These are phyloP conservation scores for Australoheros facetus DNA, from an alignment of 2,797 vertebrate species.

Conservation along the genomic window DNA sequence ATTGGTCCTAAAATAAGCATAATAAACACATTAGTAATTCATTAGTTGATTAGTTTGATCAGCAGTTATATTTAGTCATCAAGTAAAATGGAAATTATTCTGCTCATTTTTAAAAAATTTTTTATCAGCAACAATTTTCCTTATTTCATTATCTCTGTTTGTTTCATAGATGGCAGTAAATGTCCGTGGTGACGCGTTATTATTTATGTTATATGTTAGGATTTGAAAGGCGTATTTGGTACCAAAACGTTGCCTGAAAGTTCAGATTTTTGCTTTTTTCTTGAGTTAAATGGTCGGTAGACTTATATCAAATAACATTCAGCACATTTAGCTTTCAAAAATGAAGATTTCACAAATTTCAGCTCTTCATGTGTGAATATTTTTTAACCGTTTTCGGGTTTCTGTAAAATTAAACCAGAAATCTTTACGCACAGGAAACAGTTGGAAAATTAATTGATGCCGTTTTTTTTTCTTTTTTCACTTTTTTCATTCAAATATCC, in stretches of 20 bases:
- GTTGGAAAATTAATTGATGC: background rate
- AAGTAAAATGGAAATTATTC: background rate
- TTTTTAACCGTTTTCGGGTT: fast-evolving
- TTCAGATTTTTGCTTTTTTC: no score
- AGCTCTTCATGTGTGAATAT: background rate
- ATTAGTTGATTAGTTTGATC: fast-evolving
- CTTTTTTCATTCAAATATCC: no score
- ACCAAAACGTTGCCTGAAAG: no score
- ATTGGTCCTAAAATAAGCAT: background rate
- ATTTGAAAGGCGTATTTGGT: background rate
- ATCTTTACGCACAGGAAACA: background rate
- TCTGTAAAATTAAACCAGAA: background rate
- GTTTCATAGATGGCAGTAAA: background rate
- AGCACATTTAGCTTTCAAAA: no score
- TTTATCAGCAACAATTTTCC: no score
- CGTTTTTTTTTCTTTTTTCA: background rate
- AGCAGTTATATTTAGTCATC: background rate
- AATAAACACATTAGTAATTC: no score
- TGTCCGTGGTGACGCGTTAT: background rate
- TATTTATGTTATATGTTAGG: background rate
- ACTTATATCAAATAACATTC: no score
- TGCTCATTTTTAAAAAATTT: background rate
- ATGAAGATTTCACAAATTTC: background rate
- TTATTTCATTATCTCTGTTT: background rate
- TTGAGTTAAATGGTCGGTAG: no score